Conservation (phyloP, 2,797 vertebrate genomes). For the Anableps anableps region DNA sequence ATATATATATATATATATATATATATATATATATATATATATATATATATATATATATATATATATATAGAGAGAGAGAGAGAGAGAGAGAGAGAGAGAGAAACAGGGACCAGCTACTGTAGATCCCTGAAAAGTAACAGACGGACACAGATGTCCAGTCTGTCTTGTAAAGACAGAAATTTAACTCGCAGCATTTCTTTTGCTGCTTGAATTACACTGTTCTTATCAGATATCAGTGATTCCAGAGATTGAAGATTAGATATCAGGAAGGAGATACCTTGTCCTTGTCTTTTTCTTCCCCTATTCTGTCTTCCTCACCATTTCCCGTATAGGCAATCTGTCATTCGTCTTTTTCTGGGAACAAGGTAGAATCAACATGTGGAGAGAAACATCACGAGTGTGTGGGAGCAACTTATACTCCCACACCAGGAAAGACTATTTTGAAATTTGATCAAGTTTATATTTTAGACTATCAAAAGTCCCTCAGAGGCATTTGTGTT, state of each 20-base stretch:
- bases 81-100: background rate
- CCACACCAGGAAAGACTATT: constrained; percentile 3
- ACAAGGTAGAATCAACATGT: constrained; percentile 32
- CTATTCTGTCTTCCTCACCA: constrained; percentile 32
- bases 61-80: background rate
- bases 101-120: constrained; percentile 24
- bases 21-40: no score
- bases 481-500: background rate
- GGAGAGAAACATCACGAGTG: constrained; percentile 12
- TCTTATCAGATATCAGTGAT: constrained; percentile 76
- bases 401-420: constrained; percentile 15
- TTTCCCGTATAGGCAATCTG: constrained; percentile 61
- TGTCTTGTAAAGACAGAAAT: constrained; percentile 57
- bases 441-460: background rate
- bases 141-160: constrained; percentile 56
- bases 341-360: constrained; percentile 51
- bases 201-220: constrained; percentile 68
- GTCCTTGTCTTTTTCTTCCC: constrained; percentile 66
- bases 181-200: constrained; percentile 58
- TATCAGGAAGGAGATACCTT: constrained; percentile 58
- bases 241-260: constrained; percentile 73
- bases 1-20: no score
- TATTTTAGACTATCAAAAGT: background rate
- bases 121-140: constrained; percentile 53
- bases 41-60: background rate